phyloP scores from a whole-genome alignment of 2,113 vertebrate species.

The Muntiacus reevesi region DNA sequence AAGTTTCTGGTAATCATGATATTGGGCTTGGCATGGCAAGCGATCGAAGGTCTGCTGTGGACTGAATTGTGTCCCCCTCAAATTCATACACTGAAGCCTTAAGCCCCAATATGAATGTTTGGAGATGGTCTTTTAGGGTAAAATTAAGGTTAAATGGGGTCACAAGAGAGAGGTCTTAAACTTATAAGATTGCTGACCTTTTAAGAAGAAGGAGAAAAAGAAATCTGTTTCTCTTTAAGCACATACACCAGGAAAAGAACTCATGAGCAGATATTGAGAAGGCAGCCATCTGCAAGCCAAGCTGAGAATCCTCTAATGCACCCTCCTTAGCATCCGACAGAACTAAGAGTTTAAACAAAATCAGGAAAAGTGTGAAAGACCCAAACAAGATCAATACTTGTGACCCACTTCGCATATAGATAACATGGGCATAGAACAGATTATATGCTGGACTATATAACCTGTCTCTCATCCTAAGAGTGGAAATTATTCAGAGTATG shows the following conservation, averaged over 20 bases:
- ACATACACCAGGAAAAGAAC: not conserved
- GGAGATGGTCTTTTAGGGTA: not conserved
- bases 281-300: too few relatives aligned
- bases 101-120: not conserved
- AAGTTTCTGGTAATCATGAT: not conserved
- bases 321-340: not conserved
- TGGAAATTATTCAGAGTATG: not conserved
- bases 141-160: not conserved
- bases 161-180: not conserved
- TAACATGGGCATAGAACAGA: not conserved
- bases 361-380: not conserved
- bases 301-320: not conserved
- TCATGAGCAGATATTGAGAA: fast-evolving
- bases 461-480: not conserved
- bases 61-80: not conserved
- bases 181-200: not conserved
- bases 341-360: not conserved
- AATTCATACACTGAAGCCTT: not conserved
- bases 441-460: not conserved
- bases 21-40: not conserved
- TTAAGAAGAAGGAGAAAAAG: not conserved
- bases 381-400: not conserved
- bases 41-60: not conserved
- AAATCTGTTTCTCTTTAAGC: not conserved
- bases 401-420: not conserved